phyloP scores from a whole-genome alignment of 2,888 invertebrate species.

The Adela reaumurella region DNA sequence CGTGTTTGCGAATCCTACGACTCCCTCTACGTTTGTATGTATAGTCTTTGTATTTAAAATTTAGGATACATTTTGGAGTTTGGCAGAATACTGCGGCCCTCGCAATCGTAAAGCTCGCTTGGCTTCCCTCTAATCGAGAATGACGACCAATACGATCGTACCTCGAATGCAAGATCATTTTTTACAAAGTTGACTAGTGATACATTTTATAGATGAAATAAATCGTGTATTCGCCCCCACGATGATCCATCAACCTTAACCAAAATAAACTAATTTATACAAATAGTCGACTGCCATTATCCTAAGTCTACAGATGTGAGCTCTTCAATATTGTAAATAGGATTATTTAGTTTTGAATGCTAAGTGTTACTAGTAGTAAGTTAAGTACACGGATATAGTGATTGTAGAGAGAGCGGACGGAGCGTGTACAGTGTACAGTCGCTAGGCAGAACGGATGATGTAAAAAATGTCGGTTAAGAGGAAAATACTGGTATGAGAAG shows the following conservation, averaged over 20 bases:
- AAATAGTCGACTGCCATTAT: conserved; percentile 25
- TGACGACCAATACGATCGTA: no score
- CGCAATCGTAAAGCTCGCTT: no score
- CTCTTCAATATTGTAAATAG: conserved; percentile 3
- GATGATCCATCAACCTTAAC: background rate
- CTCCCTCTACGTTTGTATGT: no score
- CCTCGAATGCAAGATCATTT: no score
- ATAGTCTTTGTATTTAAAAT: no score
- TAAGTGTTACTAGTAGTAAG: conserved; percentile 1
- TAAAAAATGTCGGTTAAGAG: background rate
- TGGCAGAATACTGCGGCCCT: no score
- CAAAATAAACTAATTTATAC: conserved; percentile 7
- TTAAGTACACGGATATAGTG: background rate
- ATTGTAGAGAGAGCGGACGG: background rate
- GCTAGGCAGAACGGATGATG: conserved; percentile 3
- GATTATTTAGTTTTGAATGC: conserved; percentile 1
- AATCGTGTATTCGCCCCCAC: no score
- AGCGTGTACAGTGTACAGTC: conserved; percentile 3
- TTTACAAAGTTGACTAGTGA: no score
- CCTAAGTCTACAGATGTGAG: conserved; percentile 9
- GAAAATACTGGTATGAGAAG: background rate
- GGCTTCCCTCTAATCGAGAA: no score
- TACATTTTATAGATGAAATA: no score
- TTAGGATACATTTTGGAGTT: no score
- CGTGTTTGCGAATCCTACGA: no score